Evolutionary conservation across 2,888 invertebrate genomes (phyloP), one percentile per base, ranked within the genome.

Genomic region (Sepiola atlantica): DNA sequence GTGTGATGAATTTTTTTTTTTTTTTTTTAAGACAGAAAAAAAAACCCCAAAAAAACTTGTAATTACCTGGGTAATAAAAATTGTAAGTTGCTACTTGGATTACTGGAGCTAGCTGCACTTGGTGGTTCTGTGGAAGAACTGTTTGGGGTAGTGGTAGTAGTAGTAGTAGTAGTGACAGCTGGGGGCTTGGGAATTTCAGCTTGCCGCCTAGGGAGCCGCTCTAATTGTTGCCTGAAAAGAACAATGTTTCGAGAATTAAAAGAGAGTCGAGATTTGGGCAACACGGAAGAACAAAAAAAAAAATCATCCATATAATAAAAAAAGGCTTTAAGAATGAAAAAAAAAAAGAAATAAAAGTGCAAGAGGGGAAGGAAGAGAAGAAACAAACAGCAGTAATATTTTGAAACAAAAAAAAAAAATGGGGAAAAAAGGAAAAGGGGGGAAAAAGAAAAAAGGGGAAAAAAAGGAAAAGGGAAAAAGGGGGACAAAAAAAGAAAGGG

Each of bases 131-230:
- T 91, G 45, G 94, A 91, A 90, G 32, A 54, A 55, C 55, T 92
- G 93, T 55, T 55, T n/a, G 91, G 55, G 77, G 77, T 77, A 77
- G 77, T 77, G 77, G 77, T 77, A 77, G 92, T 92, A 54, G 94
- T 54, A 32, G 96, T 94, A 28, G 95, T 95, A 92, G 95, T 94
- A 24, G 96, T 94, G 77, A 95, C 95, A 92, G 95, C 95, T 14
- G 98, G 97, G 94, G 98, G 97, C 96, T 98, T 98, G 57, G 96
- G 95, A 95, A 96, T 98, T 97, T 98, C 98, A 94, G 98, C 98
- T 96, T 98, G 98, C 96, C 99, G 98, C 96, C 99, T 98, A 96
- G 99, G 99, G 97, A 99, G 98, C 95, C 99, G 98, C 97, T 99
- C 99, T 97, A 99, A 97, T 97, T 99, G 99, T 97, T 99, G 99